phyloP scores from a whole-genome alignment of 2,888 invertebrate genomes.

The Hemistola chrysoprasaria region DNA sequence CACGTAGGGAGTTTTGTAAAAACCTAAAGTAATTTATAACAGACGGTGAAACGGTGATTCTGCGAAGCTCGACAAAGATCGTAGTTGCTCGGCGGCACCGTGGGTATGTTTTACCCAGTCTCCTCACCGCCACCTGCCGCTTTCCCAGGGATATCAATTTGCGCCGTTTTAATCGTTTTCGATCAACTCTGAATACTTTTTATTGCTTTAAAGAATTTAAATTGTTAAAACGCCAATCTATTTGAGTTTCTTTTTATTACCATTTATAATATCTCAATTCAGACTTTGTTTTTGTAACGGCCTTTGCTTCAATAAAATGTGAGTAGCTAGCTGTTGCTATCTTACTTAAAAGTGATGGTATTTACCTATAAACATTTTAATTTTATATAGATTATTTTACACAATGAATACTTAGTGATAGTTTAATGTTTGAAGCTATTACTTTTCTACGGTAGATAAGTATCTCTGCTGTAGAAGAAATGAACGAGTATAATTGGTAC shows the following conservation, averaged over 20 bases:
- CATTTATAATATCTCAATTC: conserved; percentile 5
- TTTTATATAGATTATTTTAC: no score
- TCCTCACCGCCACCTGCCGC: conserved; percentile 51
- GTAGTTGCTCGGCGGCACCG: conserved; percentile 14
- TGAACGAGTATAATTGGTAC: no score
- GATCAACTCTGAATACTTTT: conserved; percentile 45
- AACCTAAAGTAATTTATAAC: conserved; percentile 26
- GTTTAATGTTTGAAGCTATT: no score
- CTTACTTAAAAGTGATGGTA: no score
- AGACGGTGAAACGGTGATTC: no score
- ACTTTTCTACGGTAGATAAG: no score
- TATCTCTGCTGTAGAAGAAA: no score
- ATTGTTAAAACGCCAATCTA: conserved; percentile 38
- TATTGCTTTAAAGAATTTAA: conserved; percentile 37
- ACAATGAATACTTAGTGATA: no score
- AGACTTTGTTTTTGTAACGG: background rate
- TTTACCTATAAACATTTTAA: no score
- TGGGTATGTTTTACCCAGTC: conserved; percentile 32
- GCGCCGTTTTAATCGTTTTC: conserved; percentile 62
- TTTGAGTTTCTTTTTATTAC: conserved; percentile 16
- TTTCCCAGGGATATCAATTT: conserved; percentile 70
- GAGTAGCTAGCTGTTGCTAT: conserved; percentile 2
- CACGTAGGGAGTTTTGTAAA: conserved; percentile 18
- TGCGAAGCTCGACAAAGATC: conserved; percentile 18
- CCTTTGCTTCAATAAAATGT: background rate